phyloP scores from a whole-genome alignment of 2,797 vertebrate species.

The Crax fasciolata region DNA sequence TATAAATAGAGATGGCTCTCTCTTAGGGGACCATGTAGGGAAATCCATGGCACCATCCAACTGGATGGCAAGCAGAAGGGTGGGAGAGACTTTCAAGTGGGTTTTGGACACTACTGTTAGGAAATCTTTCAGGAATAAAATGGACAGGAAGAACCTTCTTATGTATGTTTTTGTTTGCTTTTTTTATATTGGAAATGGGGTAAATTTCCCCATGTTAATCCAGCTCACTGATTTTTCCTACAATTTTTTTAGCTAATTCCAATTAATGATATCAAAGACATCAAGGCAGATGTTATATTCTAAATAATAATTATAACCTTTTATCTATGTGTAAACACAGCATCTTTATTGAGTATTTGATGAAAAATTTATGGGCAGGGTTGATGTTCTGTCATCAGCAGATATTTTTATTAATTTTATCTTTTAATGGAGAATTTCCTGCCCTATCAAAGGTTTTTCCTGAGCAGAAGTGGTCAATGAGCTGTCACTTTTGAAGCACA shows the following conservation, averaged over 20 bases:
- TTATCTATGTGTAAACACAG: neutral
- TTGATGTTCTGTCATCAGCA: neutral
- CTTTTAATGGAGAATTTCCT: neutral
- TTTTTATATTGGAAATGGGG: neutral
- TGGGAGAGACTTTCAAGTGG: neutral
- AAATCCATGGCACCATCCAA: neutral
- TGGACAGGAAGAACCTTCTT: conserved; percentile 30
- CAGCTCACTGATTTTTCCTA: neutral
- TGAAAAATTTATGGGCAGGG: neutral
- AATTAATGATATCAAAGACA: neutral
- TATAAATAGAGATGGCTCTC: neutral
- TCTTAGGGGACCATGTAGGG: neutral
- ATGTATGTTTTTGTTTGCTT: neutral
- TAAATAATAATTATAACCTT: neutral
- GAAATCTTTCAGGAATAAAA: neutral
- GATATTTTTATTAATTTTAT: neutral
- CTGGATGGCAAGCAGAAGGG: neutral
- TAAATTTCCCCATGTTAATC: neutral
- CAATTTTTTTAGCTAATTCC: neutral
- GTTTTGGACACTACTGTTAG: neutral
- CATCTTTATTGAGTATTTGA: neutral
- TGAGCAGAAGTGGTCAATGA: neutral
- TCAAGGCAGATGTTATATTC: neutral
- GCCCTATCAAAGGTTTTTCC: neutral
- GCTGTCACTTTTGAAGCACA: neutral